Evolutionary conservation across 2,888 invertebrate genomes (phyloP), one percentile per base, ranked within the genome.

Genomic region (Plagodis pulveraria): DNA sequence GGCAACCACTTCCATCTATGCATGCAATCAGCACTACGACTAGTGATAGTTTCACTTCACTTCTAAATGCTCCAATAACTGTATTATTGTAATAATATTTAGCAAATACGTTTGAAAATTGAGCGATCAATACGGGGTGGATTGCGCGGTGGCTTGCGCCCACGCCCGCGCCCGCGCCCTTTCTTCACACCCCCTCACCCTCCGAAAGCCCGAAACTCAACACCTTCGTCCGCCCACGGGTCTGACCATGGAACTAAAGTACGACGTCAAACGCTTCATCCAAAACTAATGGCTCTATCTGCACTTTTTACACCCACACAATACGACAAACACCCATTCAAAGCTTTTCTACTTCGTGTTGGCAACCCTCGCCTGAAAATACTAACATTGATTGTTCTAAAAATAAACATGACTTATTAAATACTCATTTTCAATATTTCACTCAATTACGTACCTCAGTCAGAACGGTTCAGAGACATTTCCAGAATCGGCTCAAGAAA

Each of bases 51-150:
- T 38, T 10, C 8, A 12, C 6, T 40, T 6, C 34, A 46, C 40
- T 50, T 52, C 47, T 45, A 11, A 32, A 55, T 58, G 50, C 52
- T 34, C 60, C 40, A 56, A 53, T 64, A 64, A 66, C 70, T 65
- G 67, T 69, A 73, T 77, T 79, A 80, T 79, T 74, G 70, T 76
- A 72, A 74, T 72, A 86, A 83, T 84, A 85, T 88, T 87, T 84
- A 77, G 77, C 74, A 82, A 84, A 84, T 83, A 84, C 80, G 78
- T 84, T 81, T 80, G 79, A 83, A 86, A 84, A 83, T 83, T 79
- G 71, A 72, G 74, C 89, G 89, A 92, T 92, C 91, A 90, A 92
- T 92, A 92, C 80, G 69, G 78, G 76, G 78, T 67, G 76, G 74
- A 72, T 70, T 88, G 89, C 87, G 89, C 87, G 84, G 74, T 65